These are phyloP conservation scores for Zaprionus bogoriensis DNA, from an alignment of 2,888 invertebrate genomes.

Conservation along the genomic window DNA sequence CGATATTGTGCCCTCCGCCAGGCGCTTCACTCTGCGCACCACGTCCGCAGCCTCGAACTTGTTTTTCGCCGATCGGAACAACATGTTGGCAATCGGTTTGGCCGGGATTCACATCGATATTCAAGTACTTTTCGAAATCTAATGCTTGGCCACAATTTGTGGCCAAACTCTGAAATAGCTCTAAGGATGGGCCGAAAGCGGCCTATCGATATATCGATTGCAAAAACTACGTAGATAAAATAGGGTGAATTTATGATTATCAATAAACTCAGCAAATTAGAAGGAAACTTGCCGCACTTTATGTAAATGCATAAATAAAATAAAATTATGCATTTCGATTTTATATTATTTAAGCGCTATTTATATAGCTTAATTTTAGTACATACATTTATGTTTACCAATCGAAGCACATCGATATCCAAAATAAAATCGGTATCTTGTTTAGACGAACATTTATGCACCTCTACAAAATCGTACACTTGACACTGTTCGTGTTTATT, in stretches of 20 bases:
- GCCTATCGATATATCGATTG: slow-evolving; percentile 41
- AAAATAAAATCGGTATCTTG: background rate
- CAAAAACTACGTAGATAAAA: background rate
- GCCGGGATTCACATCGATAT: slow-evolving; percentile 41
- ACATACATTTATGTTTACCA: background rate
- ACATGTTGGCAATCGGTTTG: slow-evolving; percentile 58
- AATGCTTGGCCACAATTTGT: slow-evolving; percentile 52
- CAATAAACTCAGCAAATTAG: background rate
- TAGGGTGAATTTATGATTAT: background rate
- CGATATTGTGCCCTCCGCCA: slow-evolving; percentile 79
- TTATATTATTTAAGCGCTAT: background rate
- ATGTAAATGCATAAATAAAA: background rate
- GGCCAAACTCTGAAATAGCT: slow-evolving; percentile 49
- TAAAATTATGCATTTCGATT: background rate
- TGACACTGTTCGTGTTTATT: slow-evolving; percentile 2
- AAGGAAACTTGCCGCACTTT: too few relatives aligned
- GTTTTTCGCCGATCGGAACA: slow-evolving; percentile 81
- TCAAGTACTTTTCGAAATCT: slow-evolving; percentile 38
- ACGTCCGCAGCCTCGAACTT: slow-evolving; percentile 81
- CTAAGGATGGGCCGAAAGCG: slow-evolving; percentile 1
- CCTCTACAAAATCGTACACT: background rate
- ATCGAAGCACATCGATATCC: background rate
- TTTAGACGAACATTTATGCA: background rate
- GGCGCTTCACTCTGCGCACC: slow-evolving; percentile 78
- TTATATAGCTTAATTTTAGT: background rate